Evolutionary conservation across 1,140 invertebrate genomes (phyloP).

Genomic region (Tetraneura akinire): DNA sequence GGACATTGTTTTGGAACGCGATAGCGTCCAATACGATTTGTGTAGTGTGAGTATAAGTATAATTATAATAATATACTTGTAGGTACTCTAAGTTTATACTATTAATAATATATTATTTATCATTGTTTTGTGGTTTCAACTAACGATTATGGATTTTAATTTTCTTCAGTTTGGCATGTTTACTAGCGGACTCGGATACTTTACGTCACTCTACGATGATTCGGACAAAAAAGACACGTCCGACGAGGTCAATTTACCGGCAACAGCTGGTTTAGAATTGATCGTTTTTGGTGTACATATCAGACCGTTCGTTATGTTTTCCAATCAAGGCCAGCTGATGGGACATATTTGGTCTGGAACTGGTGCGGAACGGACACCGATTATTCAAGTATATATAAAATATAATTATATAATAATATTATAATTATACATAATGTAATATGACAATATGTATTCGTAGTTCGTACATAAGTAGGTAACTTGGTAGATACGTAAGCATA

Average conservation of each 20-base stretch:
- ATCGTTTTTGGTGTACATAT: constrained; percentile 76
- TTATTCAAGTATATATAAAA: constrained; percentile 68
- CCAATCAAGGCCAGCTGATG: constrained; percentile 82
- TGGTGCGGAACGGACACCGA: constrained; percentile 78
- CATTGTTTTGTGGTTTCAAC: too few species aligned
- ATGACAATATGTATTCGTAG: too few species aligned
- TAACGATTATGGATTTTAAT: background rate
- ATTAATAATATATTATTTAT: too few species aligned
- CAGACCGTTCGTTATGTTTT: constrained; percentile 83
- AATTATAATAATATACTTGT: background rate
- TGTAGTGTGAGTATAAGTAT: constrained; percentile 58
- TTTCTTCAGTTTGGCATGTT: constrained; percentile 74
- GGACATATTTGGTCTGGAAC: constrained; percentile 85
- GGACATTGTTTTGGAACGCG: constrained; percentile 68
- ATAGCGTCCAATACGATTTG: constrained; percentile 58
- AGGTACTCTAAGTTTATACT: too few species aligned
- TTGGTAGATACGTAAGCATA: too few species aligned
- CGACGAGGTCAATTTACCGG: constrained; percentile 59
- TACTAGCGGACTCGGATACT: constrained; percentile 70
- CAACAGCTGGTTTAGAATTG: constrained; percentile 84
- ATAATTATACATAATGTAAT: too few species aligned
- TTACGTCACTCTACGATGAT: constrained; percentile 62
- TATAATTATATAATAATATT: background rate
- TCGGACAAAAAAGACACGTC: constrained; percentile 61
- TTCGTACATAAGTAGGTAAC: too few species aligned